Base-by-base conservation (phyloP, 2,888 invertebrate genomes). In the Ormyrus thymus region DNA sequence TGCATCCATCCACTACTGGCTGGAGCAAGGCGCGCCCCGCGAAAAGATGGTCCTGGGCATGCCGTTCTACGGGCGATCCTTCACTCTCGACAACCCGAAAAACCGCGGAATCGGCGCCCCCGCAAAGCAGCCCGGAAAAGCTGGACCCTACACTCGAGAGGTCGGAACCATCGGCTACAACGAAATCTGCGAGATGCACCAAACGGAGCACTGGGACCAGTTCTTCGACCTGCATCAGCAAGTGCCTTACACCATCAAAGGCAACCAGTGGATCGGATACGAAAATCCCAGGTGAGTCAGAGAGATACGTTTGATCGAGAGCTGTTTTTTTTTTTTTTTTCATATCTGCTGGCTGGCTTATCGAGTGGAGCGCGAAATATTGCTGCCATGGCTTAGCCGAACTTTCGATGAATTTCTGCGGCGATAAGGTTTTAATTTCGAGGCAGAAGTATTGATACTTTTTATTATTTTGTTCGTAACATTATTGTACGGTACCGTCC, bases 21-120 rank as follows among this genome's bases (percentile, higher is more conserved):
- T 92, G 1, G 87, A 89, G 8, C 90, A 91, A 81, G 93, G 93
- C 46, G 93, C 92, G 0, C 90, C 91, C 6, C 90, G 92, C 2
- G 90, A 92, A 1, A 95, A 96, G 87, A 83, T 96, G 0, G 90
- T 93, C 0, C 82, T 96, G 2, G 96, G 96, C 0, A 88, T 95
- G 48, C 94, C 94, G 0, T 91, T 93, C 6, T 95, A 95, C 82
- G 95, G 95, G 0, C 92, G 93, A 69, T 92, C 93, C 0, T 96
- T 93, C 83, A 93, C 92, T 0, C 87, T 95, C n/a, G 85, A 88
- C 0, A 87, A 92, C 82, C 83, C 90, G 11, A 85, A 82, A 0
- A 84, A 89, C 0, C 90, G 91, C 51, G 89, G 88, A 2, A 90
- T 94, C 0, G 92, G 93, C 50, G 92, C 94, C 0, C 90, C 92